Evolutionary conservation across 2,113 vertebrate genomes (phyloP).

Genomic region (Paradoxurus hermaphroditus): DNA sequence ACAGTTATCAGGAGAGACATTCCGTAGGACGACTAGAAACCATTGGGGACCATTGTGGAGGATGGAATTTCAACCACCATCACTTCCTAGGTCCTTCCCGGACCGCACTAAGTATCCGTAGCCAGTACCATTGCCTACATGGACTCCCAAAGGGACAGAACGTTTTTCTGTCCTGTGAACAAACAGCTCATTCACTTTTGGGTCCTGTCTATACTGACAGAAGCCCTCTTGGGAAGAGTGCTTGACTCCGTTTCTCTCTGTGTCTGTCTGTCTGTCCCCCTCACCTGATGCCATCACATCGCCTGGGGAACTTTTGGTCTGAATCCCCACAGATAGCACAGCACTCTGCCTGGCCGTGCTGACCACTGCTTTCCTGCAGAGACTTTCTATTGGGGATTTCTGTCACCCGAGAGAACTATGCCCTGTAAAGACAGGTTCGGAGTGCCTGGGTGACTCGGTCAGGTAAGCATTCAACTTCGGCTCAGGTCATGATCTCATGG

Average conservation of each 20-base stretch:
- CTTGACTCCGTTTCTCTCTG: neutral
- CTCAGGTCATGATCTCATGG: no score
- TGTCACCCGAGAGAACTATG: neutral
- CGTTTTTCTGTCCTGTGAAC: neutral
- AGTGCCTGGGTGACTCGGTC: no score
- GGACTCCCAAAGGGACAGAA: neutral
- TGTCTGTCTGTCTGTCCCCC: neutral
- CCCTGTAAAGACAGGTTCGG: neutral
- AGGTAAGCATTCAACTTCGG: no score
- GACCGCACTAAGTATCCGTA: neutral
- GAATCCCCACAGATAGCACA: neutral
- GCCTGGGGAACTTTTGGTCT: neutral
- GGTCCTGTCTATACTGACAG: neutral
- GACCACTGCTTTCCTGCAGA: rapidly evolving
- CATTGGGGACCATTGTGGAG: no score
- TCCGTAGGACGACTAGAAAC: neutral
- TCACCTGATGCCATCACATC: neutral
- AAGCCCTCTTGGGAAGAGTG: neutral
- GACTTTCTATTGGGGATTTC: neutral
- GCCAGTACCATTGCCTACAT: neutral
- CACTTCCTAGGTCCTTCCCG: neutral
- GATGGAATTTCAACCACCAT: neutral
- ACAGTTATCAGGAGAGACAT: no score
- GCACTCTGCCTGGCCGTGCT: rapidly evolving
- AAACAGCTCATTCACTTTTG: neutral